Percentiles rank a stretch among this genome's conserved stretches.
Evolutionary conservation across 1,140 invertebrate genomes (phyloP).

Genomic region (Drosophila pandora): DNA sequence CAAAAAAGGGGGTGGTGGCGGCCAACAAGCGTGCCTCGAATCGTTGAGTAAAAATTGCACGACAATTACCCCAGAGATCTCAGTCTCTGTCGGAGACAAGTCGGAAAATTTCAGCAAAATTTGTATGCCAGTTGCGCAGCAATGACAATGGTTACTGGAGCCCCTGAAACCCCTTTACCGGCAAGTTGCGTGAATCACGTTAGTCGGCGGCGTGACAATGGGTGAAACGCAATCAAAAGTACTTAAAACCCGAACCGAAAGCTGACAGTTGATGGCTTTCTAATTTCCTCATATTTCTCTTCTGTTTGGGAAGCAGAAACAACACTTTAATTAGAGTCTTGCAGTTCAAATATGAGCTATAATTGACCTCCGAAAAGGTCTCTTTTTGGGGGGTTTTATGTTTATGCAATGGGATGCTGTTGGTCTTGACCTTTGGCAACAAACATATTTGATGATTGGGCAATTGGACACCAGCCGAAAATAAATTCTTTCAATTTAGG

Average conservation of each 20-base stretch:
- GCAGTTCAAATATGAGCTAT: constrained; percentile 43
- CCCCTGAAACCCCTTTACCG: constrained; percentile 5
- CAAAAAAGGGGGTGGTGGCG: constrained; percentile 11
- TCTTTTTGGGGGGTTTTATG: not conserved
- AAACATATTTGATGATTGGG: constrained; percentile 29
- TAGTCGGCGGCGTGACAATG: constrained; percentile 37
- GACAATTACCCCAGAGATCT: constrained; percentile 56
- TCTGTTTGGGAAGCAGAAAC: not conserved
- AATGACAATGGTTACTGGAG: constrained; percentile 50
- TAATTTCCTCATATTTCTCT: constrained; percentile 41
- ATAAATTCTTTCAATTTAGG: constrained; percentile 25
- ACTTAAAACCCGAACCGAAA: constrained; percentile 34
- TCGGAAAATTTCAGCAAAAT: constrained; percentile 45
- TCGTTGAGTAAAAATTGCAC: constrained; percentile 45
- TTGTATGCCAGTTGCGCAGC: constrained; percentile 55
- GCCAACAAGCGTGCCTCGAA: constrained; percentile 41
- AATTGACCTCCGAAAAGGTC: constrained; percentile 40
- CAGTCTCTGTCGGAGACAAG: constrained; percentile 7
- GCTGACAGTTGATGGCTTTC: constrained; percentile 48
- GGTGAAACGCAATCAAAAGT: constrained; percentile 49
- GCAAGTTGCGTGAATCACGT: constrained; percentile 57
- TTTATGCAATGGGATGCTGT: constrained; percentile 30
- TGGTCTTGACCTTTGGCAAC: constrained; percentile 22
- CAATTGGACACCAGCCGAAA: constrained; percentile 22
- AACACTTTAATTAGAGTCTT: constrained; percentile 42